A percentile compares a stretch with the other conserved stretches of the same genome.
Conservation (phyloP, 2,113 vertebrate species). For the Irena cyanogastra region DNA sequence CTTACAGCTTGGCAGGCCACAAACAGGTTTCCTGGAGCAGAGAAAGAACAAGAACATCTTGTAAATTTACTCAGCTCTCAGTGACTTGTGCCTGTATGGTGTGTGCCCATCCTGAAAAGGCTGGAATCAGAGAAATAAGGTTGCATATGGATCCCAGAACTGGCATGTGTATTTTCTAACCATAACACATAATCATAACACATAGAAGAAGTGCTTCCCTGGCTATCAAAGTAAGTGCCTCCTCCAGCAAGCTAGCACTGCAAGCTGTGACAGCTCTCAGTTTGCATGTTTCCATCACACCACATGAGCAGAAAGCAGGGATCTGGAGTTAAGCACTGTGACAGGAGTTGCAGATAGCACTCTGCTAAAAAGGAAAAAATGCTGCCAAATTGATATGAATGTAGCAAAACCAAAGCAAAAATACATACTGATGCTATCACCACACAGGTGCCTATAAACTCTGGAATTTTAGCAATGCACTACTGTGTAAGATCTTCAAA, state of each 20-base stretch:
- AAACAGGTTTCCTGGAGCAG: conserved; percentile 80
- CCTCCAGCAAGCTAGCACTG: background rate
- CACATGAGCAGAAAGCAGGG: background rate
- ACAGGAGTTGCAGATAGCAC: background rate
- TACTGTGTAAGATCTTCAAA: background rate
- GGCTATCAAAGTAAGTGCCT: background rate
- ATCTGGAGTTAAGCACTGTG: background rate
- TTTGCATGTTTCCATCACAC: background rate
- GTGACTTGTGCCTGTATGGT: background rate
- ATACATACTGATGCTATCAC: background rate
- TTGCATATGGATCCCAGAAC: background rate
- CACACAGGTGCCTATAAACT: background rate
- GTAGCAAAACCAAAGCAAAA: background rate
- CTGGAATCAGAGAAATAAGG: background rate
- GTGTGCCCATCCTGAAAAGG: background rate
- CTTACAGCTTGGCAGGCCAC: conserved; percentile 88
- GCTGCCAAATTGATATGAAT: background rate
- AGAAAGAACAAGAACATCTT: conserved; percentile 23
- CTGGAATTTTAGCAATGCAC: background rate
- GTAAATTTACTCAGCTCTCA: conserved; percentile 12
- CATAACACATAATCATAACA: background rate
- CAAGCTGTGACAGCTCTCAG: background rate
- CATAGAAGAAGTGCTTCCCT: background rate
- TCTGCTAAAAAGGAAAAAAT: background rate
- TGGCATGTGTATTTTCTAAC: background rate